Evolutionary conservation across 2,888 invertebrate species (phyloP).

Genomic region (Drosophila seclusa): DNA sequence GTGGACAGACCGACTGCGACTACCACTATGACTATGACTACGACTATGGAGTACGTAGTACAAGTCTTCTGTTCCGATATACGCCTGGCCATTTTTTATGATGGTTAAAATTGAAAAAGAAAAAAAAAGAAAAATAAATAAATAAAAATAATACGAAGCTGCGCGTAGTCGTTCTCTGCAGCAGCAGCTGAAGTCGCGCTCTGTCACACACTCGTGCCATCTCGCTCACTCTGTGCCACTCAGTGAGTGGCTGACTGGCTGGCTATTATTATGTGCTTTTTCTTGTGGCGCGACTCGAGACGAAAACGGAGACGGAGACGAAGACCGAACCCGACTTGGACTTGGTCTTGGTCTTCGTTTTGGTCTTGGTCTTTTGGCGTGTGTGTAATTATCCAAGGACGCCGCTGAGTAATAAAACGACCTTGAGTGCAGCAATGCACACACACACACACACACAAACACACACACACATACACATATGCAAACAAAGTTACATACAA

Average conservation of each 20-base stretch:
- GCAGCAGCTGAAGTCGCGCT: slow-evolving; percentile 45
- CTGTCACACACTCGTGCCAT: slow-evolving; percentile 4
- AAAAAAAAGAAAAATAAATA: neutral
- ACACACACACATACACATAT: slow-evolving; percentile 15
- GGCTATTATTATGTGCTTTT: slow-evolving; percentile 66
- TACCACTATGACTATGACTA: slow-evolving; percentile 26
- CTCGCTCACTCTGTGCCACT: slow-evolving; percentile 16
- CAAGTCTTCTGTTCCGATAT: slow-evolving; percentile 25
- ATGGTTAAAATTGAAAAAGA: slow-evolving; percentile 69
- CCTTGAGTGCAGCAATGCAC: slow-evolving; percentile 75
- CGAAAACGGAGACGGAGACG: slow-evolving; percentile 4
- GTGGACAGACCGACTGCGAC: slow-evolving; percentile 67
- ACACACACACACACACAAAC: slow-evolving; percentile 2
- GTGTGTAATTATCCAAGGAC: slow-evolving; percentile 82
- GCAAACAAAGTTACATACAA: slow-evolving; percentile 37
- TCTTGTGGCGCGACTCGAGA: slow-evolving; percentile 51
- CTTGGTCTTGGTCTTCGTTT: slow-evolving; percentile 48
- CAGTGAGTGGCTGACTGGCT: slow-evolving; percentile 21
- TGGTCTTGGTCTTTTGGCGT: slow-evolving; percentile 66
- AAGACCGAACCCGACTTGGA: slow-evolving; percentile 25
- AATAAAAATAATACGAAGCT: slow-evolving; percentile 44
- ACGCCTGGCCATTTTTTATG: slow-evolving; percentile 70
- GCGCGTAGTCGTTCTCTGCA: slow-evolving; percentile 20
- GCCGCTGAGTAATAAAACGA: slow-evolving; percentile 81
- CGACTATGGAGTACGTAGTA: slow-evolving; percentile 2